A percentile compares a stretch with the other conserved stretches of the same genome.
phyloP scores from a whole-genome alignment of 2,888 invertebrate genomes.

The Schrankia costaestrigalis region DNA sequence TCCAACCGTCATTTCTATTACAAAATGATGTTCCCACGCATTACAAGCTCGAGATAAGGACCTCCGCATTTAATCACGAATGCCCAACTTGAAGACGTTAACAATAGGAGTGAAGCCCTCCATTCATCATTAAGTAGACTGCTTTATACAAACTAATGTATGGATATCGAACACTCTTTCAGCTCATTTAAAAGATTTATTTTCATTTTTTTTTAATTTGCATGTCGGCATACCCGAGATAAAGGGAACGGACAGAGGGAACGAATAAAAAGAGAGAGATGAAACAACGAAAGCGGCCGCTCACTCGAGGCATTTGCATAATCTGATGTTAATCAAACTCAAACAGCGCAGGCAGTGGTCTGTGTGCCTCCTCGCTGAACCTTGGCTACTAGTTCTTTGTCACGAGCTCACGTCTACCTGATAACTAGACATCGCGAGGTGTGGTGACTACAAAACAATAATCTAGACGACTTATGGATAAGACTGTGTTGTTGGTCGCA shows the following conservation, averaged over 20 bases:
- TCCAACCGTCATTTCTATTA: conserved; percentile 7
- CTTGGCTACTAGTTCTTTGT: conserved; percentile 15
- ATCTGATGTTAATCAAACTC: conserved; percentile 80
- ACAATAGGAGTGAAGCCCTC: conserved; percentile 57
- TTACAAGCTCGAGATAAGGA: conserved; percentile 38
- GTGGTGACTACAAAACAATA: conserved; percentile 9
- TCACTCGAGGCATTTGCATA: conserved; percentile 76
- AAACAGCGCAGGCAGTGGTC: conserved; percentile 62
- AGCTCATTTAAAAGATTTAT: conserved; percentile 71
- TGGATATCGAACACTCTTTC: conserved; percentile 72
- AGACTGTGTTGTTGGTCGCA: conserved; percentile 34
- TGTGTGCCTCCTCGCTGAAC: conserved; percentile 27
- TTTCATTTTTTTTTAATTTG: conserved; percentile 63
- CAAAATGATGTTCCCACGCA: conserved; percentile 50
- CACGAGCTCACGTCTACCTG: conserved; percentile 15
- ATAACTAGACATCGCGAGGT: conserved; percentile 16
- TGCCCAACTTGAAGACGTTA: conserved; percentile 43
- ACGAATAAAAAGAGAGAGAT: conserved; percentile 67
- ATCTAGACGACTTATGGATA: conserved; percentile 6
- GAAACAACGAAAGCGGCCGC: conserved; percentile 75
- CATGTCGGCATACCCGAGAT: conserved; percentile 74
- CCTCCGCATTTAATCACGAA: conserved; percentile 41
- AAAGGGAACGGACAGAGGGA: conserved; percentile 64
- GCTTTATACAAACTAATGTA: conserved; percentile 62
- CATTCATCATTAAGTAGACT: conserved; percentile 70